Percentiles rank a stretch among this genome's conserved stretches.
These are phyloP conservation scores for Etheostoma nigrum DNA, from an alignment of 2,797 vertebrate genomes.

Conservation along the genomic window DNA sequence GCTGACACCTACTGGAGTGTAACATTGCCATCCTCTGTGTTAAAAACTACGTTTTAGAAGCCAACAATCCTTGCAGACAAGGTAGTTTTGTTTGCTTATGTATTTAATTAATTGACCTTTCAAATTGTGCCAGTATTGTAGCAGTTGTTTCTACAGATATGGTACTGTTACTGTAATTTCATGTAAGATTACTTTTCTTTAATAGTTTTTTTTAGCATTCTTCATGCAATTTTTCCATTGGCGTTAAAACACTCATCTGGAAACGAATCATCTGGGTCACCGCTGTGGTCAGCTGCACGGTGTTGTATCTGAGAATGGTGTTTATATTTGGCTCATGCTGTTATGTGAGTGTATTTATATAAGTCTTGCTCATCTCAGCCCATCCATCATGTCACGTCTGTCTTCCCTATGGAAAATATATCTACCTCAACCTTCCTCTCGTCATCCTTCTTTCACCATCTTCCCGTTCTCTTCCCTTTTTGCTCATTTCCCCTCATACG, in stretches of 20 bases:
- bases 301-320: conserved; percentile 20
- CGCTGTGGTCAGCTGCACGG: conserved; percentile 27
- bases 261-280: conserved; percentile 1
- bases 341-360: conserved; percentile 21
- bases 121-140: neutral
- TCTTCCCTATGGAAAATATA: conserved; percentile 31
- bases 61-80: neutral
- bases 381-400: conserved; percentile 60
- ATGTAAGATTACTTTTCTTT: neutral
- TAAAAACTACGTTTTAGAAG: neutral
- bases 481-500: neutral
- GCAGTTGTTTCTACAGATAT: neutral
- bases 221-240: neutral
- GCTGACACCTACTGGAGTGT: neutral
- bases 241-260: neutral
- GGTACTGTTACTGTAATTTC: neutral
- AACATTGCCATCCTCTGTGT: neutral
- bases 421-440: conserved; percentile 21
- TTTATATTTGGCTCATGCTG: conserved; percentile 45
- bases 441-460: conserved; percentile 21
- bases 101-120: neutral
- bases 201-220: neutral
- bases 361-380: conserved; percentile 14
- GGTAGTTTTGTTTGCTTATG: neutral
- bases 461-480: conserved; percentile 9